Percentiles rank a stretch among this genome's conserved stretches.
Conservation (phyloP, 2,113 vertebrate species). For the Shinisaurus crocodilurus region DNA sequence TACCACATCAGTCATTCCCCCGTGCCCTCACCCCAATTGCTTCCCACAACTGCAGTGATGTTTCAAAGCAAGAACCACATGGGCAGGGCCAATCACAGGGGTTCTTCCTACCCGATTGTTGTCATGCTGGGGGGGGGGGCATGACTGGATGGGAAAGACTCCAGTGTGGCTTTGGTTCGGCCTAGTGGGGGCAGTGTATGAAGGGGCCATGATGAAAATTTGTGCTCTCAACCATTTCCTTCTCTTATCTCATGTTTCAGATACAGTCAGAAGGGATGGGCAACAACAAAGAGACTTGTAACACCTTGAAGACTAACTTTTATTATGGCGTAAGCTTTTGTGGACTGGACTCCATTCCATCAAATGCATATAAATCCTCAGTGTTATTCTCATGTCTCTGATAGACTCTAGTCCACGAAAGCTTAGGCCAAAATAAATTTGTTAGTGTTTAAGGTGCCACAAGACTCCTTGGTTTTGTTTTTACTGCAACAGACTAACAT, state of each 20-base stretch:
- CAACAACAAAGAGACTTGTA: not conserved
- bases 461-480: not conserved
- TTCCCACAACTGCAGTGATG: too few species aligned
- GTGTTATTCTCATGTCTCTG: not conserved
- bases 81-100: not conserved
- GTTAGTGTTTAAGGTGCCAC: not conserved
- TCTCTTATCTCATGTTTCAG: not conserved
- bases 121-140: too few species aligned
- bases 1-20: not conserved
- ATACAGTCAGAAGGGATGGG: not conserved
- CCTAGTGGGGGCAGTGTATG: not conserved
- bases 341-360: not conserved
- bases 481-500: not conserved
- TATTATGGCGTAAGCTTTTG: not conserved
- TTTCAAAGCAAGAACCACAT: not conserved
- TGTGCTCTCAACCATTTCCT: not conserved
- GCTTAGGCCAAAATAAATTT: not conserved
- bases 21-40: not conserved
- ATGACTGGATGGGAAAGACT: not conserved
- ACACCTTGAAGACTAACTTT: not conserved
- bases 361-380: not conserved
- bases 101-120: not conserved
- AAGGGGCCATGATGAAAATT: not conserved
- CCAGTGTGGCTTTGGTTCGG: too few species aligned
- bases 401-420: not conserved